Evolutionary conservation across 2,888 invertebrate genomes (phyloP).

Genomic region (Agonopterix subpropinquella): DNA sequence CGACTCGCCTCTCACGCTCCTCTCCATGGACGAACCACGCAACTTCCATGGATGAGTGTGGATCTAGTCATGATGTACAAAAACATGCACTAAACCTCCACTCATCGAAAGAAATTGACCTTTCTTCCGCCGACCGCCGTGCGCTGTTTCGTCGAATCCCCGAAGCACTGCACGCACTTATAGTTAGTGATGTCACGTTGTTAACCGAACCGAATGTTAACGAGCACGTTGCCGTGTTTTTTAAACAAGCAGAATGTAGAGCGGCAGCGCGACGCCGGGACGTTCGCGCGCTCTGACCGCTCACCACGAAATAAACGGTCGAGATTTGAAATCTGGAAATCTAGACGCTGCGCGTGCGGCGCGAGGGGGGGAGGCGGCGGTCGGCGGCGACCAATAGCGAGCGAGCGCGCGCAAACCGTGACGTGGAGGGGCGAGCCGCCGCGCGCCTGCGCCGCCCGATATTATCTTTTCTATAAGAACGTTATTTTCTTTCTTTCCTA

Average conservation of each 20-base stretch:
- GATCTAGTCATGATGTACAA: constrained; percentile 83
- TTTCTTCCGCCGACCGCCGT: constrained; percentile 29
- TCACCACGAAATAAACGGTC: constrained; percentile 73
- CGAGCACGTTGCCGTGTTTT: constrained; percentile 65
- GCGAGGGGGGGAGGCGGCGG: constrained; percentile 34
- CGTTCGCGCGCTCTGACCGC: constrained; percentile 52
- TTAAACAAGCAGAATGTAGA: constrained; percentile 35
- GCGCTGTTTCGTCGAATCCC: constrained; percentile 20
- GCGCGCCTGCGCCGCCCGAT: constrained; percentile 33
- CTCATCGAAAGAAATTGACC: constrained; percentile 81
- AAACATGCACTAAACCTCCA: constrained; percentile 85
- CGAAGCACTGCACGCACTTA: constrained; percentile 67
- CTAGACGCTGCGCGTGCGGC: constrained; percentile 68
- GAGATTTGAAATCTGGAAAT: constrained; percentile 74
- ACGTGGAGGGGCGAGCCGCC: constrained; percentile 48
- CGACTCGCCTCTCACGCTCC: constrained; percentile 9
- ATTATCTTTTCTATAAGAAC: constrained; percentile 68
- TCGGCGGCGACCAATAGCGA: constrained; percentile 41
- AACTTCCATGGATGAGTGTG: constrained; percentile 86
- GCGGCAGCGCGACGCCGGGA: constrained; percentile 31
- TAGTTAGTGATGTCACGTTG: constrained; percentile 60
- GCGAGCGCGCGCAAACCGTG: constrained; percentile 54
- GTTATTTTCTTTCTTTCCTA: constrained; percentile 71
- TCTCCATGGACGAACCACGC: constrained; percentile 62
- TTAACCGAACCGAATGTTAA: constrained; percentile 54